Base-by-base conservation (phyloP, 1,140 invertebrate species). In the Drepana arcuata region DNA sequence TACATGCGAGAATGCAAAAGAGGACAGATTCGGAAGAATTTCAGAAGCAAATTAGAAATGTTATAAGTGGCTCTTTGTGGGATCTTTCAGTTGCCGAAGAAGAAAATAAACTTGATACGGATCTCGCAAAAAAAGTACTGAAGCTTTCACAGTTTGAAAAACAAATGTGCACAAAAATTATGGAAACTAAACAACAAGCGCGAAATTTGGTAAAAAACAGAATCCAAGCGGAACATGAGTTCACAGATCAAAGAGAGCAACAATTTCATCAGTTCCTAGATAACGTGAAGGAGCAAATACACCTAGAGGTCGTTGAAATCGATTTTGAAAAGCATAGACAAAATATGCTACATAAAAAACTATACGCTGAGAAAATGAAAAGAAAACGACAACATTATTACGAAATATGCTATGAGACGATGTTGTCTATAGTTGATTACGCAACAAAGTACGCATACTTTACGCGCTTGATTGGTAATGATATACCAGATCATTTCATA, bases 101-200 rank as follows among this genome's bases (percentile, higher is more conserved):
- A 54, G 84, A 88, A 40, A 48, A 52, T 26, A 63, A 78, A 31
- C 55, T 86, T 12, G 80, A 88, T 42, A 67, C 65, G 23, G 58
- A 77, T n/a, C 59, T 87, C 9, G 82, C 82, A 0, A 75, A 82
- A 36, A 86, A 85, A 45, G 73, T 88, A 2, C 55, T 88, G 44
- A 84, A 85, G 47, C 79, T 89, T 33, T 88, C 87, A 1, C 71
- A 83, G 14, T 88, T 88, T 57, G 88, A 90, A 44, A 89, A 89
- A 53, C 84, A 87, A 62, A 86, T 90, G 64, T 72, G 85, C 16
- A 84, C 79, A 16, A 87, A 88, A 65, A 61, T 89, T 18, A 84
- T 85, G 55, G 86, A 88, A 51, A 83, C 88, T 0, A 83, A 86
- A 11, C 69, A 86, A 15, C 78, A 87, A 46, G 85, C 83, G 16